Evolutionary conservation across 1,140 invertebrate species (phyloP).

Genomic region (Drosophila santomea): DNA sequence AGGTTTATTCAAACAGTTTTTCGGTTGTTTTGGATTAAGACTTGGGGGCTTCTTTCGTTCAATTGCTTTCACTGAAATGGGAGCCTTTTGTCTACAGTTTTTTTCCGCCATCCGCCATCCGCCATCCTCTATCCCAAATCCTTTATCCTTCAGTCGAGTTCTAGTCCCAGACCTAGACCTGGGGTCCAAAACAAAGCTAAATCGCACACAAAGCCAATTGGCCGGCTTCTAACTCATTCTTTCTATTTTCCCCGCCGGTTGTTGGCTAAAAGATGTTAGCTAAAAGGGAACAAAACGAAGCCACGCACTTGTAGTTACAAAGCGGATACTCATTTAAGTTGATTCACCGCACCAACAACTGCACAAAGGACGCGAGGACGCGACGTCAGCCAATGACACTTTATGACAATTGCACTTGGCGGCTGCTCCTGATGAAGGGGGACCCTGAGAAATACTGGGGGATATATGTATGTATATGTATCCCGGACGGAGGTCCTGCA

Average conservation of each 20-base stretch:
- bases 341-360: conserved; percentile 74
- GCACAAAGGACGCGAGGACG: conserved; percentile 36
- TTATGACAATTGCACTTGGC: conserved; percentile 83
- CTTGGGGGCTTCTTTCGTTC: background rate
- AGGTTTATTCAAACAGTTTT: background rate
- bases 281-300: conserved; percentile 45
- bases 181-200: conserved; percentile 53
- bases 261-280: background rate
- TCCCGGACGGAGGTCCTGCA: conserved; percentile 12
- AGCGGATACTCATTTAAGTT: conserved; percentile 83
- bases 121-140: too few relatives aligned
- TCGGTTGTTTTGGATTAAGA: background rate
- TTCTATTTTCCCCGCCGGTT: background rate
- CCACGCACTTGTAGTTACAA: conserved; percentile 67
- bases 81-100: background rate
- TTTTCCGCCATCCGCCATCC: background rate
- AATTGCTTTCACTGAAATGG: conserved; percentile 27
- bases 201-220: conserved; percentile 65
- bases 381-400: conserved; percentile 80
- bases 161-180: conserved; percentile 49
- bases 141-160: background rate
- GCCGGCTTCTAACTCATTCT: conserved; percentile 9
- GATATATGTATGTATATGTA: background rate
- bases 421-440: conserved; percentile 48
- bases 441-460: conserved; percentile 3